A percentile compares a stretch with the other conserved stretches of the same genome.
phyloP scores from a whole-genome alignment of 2,797 vertebrate species.

The Semotilus atromaculatus region DNA sequence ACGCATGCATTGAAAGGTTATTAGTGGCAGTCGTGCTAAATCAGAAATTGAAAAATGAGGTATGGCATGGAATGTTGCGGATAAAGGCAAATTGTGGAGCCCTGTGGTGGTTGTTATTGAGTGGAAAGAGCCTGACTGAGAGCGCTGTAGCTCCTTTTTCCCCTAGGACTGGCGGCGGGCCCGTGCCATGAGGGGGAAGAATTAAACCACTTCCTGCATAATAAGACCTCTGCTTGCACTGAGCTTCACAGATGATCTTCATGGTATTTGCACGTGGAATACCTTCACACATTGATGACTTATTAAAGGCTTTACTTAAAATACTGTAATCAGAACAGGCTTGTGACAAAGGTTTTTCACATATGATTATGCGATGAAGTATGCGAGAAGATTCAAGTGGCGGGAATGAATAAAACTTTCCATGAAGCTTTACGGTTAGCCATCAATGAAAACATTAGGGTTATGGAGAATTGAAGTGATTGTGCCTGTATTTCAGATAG shows the following conservation, averaged over 20 bases:
- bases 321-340: not conserved
- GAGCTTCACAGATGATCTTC: slow-evolving; percentile 25
- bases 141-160: slow-evolving; percentile 42
- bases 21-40: slow-evolving; percentile 57
- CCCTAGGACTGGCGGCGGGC: slow-evolving; percentile 49
- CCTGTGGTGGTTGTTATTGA: slow-evolving; percentile 55
- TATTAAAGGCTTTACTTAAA: not conserved
- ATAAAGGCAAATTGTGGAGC: slow-evolving; percentile 53
- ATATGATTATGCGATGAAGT: not conserved
- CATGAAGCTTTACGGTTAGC: slow-evolving; percentile 15
- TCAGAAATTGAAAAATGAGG: slow-evolving; percentile 47
- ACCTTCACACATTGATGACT: not conserved
- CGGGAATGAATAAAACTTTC: slow-evolving; percentile 39
- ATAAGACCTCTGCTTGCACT: slow-evolving; percentile 50
- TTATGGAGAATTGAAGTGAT: slow-evolving; percentile 36
- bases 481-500: slow-evolving; percentile 42
- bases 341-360: not conserved
- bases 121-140: slow-evolving; percentile 60
- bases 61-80: slow-evolving; percentile 52
- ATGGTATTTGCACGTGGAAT: slow-evolving; percentile 7
- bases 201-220: slow-evolving; percentile 62
- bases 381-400: not conserved
- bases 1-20: slow-evolving; percentile 53
- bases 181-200: slow-evolving; percentile 51
- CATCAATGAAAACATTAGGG: slow-evolving; percentile 23